phyloP scores from a whole-genome alignment of 2,888 invertebrate genomes.

The Parnassius orleans region DNA sequence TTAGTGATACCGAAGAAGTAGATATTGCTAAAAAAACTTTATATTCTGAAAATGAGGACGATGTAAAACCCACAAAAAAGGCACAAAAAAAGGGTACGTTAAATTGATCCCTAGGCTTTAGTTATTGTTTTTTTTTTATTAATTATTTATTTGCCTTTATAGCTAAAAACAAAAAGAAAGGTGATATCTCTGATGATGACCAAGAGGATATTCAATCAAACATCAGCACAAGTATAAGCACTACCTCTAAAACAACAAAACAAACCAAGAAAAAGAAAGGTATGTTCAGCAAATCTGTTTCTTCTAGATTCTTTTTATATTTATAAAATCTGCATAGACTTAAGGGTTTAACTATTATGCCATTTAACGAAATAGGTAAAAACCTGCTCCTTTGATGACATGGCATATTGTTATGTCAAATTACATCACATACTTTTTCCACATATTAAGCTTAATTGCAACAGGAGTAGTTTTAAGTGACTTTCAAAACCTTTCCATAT shows the following conservation, averaged over 20 bases:
- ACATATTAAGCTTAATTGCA: too few relatives aligned
- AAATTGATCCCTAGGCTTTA: not conserved
- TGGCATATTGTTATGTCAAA: conserved; percentile 7
- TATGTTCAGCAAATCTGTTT: conserved; percentile 30
- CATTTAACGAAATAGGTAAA: too few relatives aligned
- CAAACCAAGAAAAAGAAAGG: conserved; percentile 73
- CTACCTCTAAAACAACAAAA: conserved; percentile 53
- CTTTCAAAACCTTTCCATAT: too few relatives aligned
- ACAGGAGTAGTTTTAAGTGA: too few relatives aligned
- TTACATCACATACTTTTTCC: too few relatives aligned
- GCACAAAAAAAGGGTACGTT: conserved; percentile 76
- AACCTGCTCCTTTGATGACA: conserved; percentile 9
- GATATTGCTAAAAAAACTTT: conserved; percentile 48
- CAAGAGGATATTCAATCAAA: conserved; percentile 63
- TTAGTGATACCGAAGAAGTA: conserved; percentile 67
- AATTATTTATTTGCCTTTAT: conserved; percentile 28
- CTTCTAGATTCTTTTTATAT: too few relatives aligned
- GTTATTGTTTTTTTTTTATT: not conserved
- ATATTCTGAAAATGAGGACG: conserved; percentile 67
- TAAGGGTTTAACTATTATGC: too few relatives aligned
- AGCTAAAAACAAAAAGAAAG: conserved; percentile 74
- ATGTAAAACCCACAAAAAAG: conserved; percentile 66
- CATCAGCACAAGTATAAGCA: conserved; percentile 52
- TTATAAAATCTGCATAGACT: too few relatives aligned
- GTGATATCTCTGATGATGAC: conserved; percentile 65